phyloP scores from a whole-genome alignment of 35 echinoderm and acorn worm species.

The Nesometra sesokonis region DNA sequence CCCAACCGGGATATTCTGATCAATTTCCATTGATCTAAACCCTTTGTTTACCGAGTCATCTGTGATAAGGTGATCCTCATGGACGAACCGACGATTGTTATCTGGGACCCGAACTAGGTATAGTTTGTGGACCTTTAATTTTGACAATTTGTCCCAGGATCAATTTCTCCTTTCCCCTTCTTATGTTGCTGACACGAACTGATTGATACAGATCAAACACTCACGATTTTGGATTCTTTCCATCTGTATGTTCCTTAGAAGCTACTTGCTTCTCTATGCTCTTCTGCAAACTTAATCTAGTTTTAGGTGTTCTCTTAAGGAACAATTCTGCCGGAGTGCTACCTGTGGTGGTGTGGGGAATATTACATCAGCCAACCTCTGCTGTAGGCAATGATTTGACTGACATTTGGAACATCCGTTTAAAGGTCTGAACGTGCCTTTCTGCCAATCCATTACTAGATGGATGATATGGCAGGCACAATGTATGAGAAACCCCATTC shows the following conservation, averaged over 20 bases:
- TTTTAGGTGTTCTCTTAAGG: slow-evolving; percentile 15
- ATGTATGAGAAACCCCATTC: slow-evolving; percentile 11
- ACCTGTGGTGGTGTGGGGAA: slow-evolving; percentile 17
- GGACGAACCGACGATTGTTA: slow-evolving; percentile 14
- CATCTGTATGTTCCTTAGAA: background rate
- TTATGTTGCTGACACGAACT: no score
- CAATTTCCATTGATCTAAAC: no score
- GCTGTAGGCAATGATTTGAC: background rate
- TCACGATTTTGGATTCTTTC: background rate
- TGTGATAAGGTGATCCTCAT: slow-evolving; percentile 14
- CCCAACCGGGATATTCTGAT: no score
- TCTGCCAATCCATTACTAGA: no score
- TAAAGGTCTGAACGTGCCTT: no score
- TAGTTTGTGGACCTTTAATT: slow-evolving; percentile 15
- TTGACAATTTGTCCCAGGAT: slow-evolving; percentile 7
- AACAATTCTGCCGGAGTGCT: no score
- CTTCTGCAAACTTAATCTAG: slow-evolving; percentile 12
- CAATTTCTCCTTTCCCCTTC: no score
- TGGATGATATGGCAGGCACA: slow-evolving; percentile 19
- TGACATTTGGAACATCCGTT: slow-evolving; percentile 5
- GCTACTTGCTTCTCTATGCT: no score
- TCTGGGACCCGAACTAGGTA: slow-evolving; percentile 17
- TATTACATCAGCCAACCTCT: background rate
- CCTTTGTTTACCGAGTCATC: slow-evolving; percentile 4
- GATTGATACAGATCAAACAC: slow-evolving; percentile 17